These are phyloP conservation scores for Montipora foliosa DNA, from an alignment of 64 coral and sea anemone species.

Conservation along the genomic window DNA sequence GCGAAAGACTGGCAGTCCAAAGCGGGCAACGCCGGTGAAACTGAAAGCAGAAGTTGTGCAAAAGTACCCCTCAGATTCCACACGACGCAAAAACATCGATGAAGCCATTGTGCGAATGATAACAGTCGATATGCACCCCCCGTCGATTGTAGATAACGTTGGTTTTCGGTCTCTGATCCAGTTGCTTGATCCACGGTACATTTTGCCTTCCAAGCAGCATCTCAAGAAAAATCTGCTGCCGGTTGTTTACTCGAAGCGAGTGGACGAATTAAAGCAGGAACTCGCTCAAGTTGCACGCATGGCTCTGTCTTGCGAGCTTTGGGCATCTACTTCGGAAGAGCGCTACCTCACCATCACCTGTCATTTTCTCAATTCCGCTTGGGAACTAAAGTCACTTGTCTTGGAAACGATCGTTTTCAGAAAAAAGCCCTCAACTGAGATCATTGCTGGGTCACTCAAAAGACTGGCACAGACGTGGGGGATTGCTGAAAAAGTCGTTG, in stretches of 20 bases:
- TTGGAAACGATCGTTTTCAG: constrained; percentile 35
- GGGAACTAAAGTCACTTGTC: constrained; percentile 47
- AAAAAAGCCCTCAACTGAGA: constrained; percentile 9
- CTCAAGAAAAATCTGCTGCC: constrained; percentile 26
- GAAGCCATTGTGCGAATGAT: constrained; percentile 21
- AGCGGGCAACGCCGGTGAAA: background rate
- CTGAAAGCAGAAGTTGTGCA: background rate
- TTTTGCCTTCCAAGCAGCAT: constrained; percentile 13
- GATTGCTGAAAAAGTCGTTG: constrained; percentile 39
- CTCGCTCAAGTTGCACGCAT: constrained; percentile 16
- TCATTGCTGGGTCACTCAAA: constrained; percentile 12
- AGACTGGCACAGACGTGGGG: constrained; percentile 7
- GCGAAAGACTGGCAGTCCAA: background rate
- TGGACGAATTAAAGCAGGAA: constrained; percentile 41
- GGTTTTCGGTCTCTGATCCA: constrained; percentile 45
- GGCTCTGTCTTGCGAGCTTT: constrained; percentile 38
- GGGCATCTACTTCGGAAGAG: constrained; percentile 16
- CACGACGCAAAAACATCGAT: constrained; percentile 34
- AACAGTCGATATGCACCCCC: constrained; percentile 21
- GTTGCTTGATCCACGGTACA: constrained; percentile 41
- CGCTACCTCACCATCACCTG: constrained; percentile 29
- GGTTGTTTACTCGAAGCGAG: constrained; percentile 18
- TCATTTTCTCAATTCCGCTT: constrained; percentile 11
- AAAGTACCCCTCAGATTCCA: constrained; percentile 22
- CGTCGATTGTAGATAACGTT: constrained; percentile 25